phyloP scores from a whole-genome alignment of 1,140 invertebrate species.

The Anagrus nilaparvatae region DNA sequence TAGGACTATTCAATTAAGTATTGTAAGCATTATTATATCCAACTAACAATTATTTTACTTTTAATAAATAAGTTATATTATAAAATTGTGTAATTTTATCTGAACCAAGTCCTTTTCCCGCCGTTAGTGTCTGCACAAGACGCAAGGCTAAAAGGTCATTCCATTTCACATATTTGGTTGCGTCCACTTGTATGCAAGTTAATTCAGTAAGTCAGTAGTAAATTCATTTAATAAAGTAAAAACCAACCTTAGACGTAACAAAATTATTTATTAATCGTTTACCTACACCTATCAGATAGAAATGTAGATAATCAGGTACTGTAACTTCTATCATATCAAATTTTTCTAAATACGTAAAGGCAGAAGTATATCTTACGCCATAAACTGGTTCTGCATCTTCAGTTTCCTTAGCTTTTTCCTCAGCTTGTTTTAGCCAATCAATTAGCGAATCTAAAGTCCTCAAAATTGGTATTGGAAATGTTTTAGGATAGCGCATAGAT shows the following conservation, averaged over 20 bases:
- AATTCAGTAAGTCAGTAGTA: too few species aligned
- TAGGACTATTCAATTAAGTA: too few species aligned
- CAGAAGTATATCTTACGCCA: conserved; percentile 5
- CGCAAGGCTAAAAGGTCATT: too few species aligned
- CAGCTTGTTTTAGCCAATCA: neutral
- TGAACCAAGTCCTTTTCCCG: too few species aligned
- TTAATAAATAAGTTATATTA: too few species aligned
- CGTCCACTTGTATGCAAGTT: too few species aligned
- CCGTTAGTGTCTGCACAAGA: too few species aligned
- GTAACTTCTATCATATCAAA: conserved; percentile 13
- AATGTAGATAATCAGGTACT: conserved; percentile 12
- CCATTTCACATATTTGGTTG: too few species aligned
- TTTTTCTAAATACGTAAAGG: conserved; percentile 5
- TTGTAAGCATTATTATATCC: too few species aligned
- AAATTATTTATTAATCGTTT: conserved; percentile 10
- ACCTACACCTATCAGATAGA: conserved; percentile 2
- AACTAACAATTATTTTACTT: too few species aligned
- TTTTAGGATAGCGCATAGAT: conserved; percentile 2
- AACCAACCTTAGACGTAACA: conserved; percentile 3
- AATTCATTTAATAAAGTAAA: neutral
- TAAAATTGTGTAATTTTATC: neutral
- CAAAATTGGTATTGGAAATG: too few species aligned
- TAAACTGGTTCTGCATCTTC: neutral
- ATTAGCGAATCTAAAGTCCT: neutral
- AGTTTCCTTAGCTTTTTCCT: neutral